These are phyloP conservation scores for Belgica antarctica DNA, from an alignment of 2,888 invertebrate species.

Conservation along the genomic window DNA sequence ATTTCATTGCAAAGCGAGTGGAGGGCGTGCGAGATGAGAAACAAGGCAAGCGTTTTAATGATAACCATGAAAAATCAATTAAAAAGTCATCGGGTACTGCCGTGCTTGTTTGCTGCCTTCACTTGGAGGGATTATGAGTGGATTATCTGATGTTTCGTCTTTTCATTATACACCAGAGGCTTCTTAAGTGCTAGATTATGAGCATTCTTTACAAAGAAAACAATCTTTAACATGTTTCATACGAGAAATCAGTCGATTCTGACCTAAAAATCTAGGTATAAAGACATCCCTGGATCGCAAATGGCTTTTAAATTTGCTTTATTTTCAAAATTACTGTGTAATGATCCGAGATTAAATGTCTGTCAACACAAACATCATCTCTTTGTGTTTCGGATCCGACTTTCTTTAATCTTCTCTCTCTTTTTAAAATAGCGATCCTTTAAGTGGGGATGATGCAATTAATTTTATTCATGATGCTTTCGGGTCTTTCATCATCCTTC, in stretches of 20 bases:
- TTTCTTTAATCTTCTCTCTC: slow-evolving; percentile 38
- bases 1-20: slow-evolving; percentile 27
- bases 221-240: no score
- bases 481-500: background rate
- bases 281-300: no score
- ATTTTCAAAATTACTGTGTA: slow-evolving; percentile 21
- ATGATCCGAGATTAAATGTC: slow-evolving; percentile 20
- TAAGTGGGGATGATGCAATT: slow-evolving; percentile 39
- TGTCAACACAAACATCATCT: slow-evolving; percentile 26
- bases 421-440: background rate
- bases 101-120: background rate
- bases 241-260: no score
- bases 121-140: background rate
- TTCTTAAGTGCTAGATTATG: no score
- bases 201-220: no score
- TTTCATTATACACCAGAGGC: background rate
- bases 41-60: slow-evolving; percentile 12
- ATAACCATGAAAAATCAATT: slow-evolving; percentile 41
- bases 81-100: slow-evolving; percentile 37
- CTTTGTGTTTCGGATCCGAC: slow-evolving; percentile 12
- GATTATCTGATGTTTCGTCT: slow-evolving; percentile 7
- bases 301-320: background rate
- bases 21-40: background rate
- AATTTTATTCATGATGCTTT: slow-evolving; percentile 2
- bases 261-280: no score